These are phyloP conservation scores for Pterocles orientalis DNA, from an alignment of 2,113 vertebrate species.

Conservation along the genomic window DNA sequence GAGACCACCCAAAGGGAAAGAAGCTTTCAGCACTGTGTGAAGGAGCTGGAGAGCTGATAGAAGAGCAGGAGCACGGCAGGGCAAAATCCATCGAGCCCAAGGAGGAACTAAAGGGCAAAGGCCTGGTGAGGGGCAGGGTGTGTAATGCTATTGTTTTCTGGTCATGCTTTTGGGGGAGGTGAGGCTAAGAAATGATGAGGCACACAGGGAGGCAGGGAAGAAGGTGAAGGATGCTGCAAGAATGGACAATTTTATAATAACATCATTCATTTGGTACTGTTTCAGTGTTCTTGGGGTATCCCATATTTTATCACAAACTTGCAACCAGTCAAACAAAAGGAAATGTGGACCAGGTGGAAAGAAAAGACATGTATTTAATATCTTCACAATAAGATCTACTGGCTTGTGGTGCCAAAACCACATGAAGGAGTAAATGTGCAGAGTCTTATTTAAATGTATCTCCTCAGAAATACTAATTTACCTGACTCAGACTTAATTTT, in stretches of 20 bases:
- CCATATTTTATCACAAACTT: neutral
- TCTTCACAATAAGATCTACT: neutral
- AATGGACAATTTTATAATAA: neutral
- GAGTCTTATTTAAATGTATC: neutral
- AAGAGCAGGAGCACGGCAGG: neutral
- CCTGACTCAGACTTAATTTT: neutral
- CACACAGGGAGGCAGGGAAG: fast-evolving
- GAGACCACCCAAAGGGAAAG: neutral
- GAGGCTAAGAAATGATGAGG: neutral
- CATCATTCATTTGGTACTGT: neutral
- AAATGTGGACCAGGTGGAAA: neutral
- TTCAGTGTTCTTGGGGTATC: neutral
- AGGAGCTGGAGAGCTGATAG: neutral
- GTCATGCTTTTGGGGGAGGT: neutral
- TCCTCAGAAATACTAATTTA: neutral
- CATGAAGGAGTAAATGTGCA: neutral
- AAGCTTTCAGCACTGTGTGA: fast-evolving
- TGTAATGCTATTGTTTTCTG: neutral
- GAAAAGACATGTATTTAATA: neutral
- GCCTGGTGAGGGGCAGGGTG: neutral
- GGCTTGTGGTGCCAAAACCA: neutral
- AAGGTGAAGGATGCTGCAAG: neutral
- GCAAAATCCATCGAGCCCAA: neutral
- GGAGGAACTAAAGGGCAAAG: neutral
- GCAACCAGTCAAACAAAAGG: neutral